These are phyloP conservation scores for Magallana nippona DNA, from an alignment of 2,888 invertebrate genomes.

Conservation along the genomic window DNA sequence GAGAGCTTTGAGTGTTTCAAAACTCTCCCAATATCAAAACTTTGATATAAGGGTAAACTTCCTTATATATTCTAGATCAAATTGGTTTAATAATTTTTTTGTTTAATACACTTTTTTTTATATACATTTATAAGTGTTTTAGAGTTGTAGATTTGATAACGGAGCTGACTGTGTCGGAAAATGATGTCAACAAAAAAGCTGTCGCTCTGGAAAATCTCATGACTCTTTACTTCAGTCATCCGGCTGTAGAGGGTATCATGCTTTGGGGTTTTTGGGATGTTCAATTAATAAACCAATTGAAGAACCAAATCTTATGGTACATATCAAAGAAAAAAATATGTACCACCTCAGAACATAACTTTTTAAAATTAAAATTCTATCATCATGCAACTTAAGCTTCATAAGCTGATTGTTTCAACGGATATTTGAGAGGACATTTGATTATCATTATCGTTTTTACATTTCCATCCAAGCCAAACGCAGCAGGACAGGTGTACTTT, in stretches of 20 bases:
- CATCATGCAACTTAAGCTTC: no score
- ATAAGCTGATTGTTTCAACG: no score
- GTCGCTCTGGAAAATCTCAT: conserved; percentile 48
- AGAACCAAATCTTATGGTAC: conserved; percentile 58
- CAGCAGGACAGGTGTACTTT: conserved; percentile 46
- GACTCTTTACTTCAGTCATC: conserved; percentile 53
- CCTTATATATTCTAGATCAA: no score
- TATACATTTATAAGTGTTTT: no score
- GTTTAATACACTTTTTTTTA: no score
- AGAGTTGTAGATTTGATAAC: conserved; percentile 58
- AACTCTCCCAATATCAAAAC: no score
- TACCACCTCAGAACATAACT: no score
- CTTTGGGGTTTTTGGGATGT: conserved; percentile 68
- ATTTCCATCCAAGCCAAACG: conserved; percentile 44
- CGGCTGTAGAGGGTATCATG: conserved; percentile 53
- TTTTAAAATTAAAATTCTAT: no score
- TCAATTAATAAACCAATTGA: conserved; percentile 52
- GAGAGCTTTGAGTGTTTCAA: no score
- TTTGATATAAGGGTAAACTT: no score
- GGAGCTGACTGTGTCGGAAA: conserved; percentile 59
- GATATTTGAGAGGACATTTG: not conserved
- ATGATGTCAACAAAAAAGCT: conserved; percentile 53
- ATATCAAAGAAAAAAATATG: not conserved
- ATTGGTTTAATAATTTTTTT: no score
- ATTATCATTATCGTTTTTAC: not conserved